These are phyloP conservation scores for Apotomis turbidana DNA, from an alignment of 2,888 invertebrate species.

Conservation along the genomic window DNA sequence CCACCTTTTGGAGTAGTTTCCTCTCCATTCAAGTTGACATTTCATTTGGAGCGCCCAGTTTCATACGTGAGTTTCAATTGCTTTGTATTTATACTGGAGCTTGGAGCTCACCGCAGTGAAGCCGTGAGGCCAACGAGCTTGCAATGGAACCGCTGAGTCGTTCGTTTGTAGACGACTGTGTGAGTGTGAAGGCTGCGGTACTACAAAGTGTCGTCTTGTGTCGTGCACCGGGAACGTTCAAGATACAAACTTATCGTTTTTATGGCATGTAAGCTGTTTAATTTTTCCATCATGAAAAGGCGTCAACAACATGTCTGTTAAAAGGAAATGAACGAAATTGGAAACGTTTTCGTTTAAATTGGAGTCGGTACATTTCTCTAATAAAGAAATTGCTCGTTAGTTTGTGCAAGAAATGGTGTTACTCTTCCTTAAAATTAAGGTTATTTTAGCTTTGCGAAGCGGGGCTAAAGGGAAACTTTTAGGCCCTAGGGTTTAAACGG, in stretches of 20 bases:
- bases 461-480: no score
- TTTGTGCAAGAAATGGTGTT: no score
- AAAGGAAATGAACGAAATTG: no score
- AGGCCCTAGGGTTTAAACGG: no score
- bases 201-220: constrained; percentile 28
- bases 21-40: constrained; percentile 6
- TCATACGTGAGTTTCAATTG: constrained; percentile 18
- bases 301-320: not conserved
- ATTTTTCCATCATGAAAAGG: not conserved
- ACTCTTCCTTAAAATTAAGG: no score
- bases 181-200: constrained; percentile 18
- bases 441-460: no score
- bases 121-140: constrained; percentile 10
- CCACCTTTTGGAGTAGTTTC: constrained; percentile 2
- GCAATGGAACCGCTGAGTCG: constrained; percentile 17
- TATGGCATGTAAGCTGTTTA: constrained; percentile 8
- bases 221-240: constrained; percentile 8
- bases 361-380: no score
- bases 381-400: no score
- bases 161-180: constrained; percentile 26
- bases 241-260: constrained; percentile 6
- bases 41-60: constrained; percentile 26
- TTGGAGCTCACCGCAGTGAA: constrained; percentile 18
- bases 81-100: constrained; percentile 20
- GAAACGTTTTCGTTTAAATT: no score